Conservation (phyloP, 2,113 vertebrate genomes). For the Raja brachyura region DNA sequence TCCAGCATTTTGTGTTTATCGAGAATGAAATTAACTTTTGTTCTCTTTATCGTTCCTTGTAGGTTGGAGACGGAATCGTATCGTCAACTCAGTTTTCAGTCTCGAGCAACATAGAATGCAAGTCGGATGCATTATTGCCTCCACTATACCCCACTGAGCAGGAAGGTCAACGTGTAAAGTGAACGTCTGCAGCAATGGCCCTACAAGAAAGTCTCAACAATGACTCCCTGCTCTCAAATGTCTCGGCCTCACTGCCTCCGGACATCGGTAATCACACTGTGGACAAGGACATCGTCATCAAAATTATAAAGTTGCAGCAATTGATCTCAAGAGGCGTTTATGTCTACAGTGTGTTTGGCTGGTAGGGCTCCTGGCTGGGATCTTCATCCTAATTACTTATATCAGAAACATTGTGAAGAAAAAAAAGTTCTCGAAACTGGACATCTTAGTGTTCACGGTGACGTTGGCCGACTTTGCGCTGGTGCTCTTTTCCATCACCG, state of each 20-base stretch:
- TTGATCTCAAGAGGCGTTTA: slow-evolving; percentile 58
- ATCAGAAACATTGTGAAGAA: slow-evolving; percentile 50
- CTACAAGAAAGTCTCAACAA: neutral
- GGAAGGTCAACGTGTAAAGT: neutral
- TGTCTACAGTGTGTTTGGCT: slow-evolving; percentile 54
- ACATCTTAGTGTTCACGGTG: slow-evolving; percentile 55
- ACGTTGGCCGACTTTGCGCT: slow-evolving; percentile 57
- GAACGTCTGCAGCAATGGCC: neutral
- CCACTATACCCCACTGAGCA: too few species aligned
- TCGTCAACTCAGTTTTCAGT: neutral
- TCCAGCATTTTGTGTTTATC: too few species aligned
- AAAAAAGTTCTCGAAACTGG: slow-evolving; percentile 47
- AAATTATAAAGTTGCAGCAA: slow-evolving; percentile 50
- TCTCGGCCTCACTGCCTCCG: neutral
- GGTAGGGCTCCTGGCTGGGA: slow-evolving; percentile 53
- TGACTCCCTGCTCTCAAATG: neutral
- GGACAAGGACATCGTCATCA: slow-evolving; percentile 25
- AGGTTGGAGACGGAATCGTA: neutral
- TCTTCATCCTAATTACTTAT: slow-evolving; percentile 56
- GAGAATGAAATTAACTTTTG: neutral
- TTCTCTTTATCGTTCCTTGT: neutral
- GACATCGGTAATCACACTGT: neutral
- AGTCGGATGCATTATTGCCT: neutral
- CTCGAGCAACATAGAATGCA: neutral
- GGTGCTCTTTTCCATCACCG: slow-evolving; percentile 62